Conservation (phyloP, 2,113 vertebrate genomes). For the Saguinus midas region DNA sequence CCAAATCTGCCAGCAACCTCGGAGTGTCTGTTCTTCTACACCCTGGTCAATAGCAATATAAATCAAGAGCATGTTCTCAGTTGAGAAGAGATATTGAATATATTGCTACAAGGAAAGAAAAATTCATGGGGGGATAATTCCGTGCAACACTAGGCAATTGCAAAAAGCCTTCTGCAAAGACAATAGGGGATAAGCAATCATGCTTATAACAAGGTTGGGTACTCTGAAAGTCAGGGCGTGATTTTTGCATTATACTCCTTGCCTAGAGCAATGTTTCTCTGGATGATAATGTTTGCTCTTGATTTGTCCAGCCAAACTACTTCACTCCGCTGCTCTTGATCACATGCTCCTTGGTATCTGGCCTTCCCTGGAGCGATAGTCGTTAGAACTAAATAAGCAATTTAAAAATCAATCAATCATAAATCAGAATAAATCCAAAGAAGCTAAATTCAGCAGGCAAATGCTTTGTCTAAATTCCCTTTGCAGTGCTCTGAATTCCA, state of each 20-base stretch:
- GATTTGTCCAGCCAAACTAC: constrained; percentile 42
- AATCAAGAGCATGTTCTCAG: constrained; percentile 54
- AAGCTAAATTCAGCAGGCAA: constrained; percentile 58
- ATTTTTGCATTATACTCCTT: constrained; percentile 39
- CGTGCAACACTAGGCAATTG: constrained; percentile 27
- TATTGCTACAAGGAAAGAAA: constrained; percentile 46
- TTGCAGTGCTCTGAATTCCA: constrained; percentile 70
- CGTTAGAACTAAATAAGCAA: constrained; percentile 68
- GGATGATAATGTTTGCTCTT: constrained; percentile 29
- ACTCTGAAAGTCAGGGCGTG: constrained; percentile 19
- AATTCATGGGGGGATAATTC: constrained; percentile 25
- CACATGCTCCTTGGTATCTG: constrained; percentile 10
- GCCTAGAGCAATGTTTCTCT: constrained; percentile 40
- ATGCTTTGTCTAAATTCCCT: constrained; percentile 65
- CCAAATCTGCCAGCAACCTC: constrained; percentile 34
- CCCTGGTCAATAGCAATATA: not conserved
- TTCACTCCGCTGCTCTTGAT: constrained; percentile 38
- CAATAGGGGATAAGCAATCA: constrained; percentile 1
- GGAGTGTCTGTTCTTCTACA: not conserved
- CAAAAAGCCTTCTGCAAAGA: constrained; percentile 48
- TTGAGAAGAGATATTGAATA: constrained; percentile 23
- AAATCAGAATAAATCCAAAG: constrained; percentile 71
- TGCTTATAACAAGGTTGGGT: constrained; percentile 41
- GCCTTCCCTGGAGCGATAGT: constrained; percentile 44
- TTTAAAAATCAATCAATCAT: constrained; percentile 69